Evolutionary conservation across 2,797 vertebrate genomes (phyloP).

Genomic region (Esox masquinongy): DNA sequence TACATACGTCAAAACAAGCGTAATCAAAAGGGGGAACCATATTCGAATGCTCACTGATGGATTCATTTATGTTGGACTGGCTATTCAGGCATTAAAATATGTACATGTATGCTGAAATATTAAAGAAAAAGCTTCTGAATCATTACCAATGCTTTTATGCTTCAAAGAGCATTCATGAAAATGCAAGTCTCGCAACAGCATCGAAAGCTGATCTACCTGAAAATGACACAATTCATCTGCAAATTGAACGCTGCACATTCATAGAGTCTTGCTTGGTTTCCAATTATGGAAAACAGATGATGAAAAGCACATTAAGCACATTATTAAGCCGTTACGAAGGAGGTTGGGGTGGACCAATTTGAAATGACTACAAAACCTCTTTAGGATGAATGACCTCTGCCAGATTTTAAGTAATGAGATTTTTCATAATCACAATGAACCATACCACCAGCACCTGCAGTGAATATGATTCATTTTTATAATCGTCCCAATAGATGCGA

Average conservation of each 20-base stretch:
- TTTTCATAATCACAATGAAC: background rate
- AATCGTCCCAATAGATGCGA: background rate
- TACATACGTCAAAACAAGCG: background rate
- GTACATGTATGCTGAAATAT: background rate
- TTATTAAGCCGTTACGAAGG: background rate
- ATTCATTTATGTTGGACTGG: background rate
- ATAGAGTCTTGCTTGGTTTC: background rate
- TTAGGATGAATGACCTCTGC: background rate
- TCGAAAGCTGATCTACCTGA: background rate
- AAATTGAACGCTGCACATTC: background rate
- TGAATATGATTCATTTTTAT: background rate
- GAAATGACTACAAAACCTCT: background rate
- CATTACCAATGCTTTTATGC: background rate
- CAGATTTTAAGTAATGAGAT: background rate
- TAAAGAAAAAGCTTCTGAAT: background rate
- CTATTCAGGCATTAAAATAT: background rate
- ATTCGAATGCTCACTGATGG: background rate
- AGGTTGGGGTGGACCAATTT: background rate
- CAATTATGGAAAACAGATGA: constrained; percentile 6
- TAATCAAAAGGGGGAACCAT: background rate
- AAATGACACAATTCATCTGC: background rate
- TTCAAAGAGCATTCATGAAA: background rate
- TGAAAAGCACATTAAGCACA: background rate
- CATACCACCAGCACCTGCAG: background rate
- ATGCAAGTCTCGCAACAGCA: background rate